phyloP scores from a whole-genome alignment of 2,888 invertebrate genomes.

The Tethea ocularis region DNA sequence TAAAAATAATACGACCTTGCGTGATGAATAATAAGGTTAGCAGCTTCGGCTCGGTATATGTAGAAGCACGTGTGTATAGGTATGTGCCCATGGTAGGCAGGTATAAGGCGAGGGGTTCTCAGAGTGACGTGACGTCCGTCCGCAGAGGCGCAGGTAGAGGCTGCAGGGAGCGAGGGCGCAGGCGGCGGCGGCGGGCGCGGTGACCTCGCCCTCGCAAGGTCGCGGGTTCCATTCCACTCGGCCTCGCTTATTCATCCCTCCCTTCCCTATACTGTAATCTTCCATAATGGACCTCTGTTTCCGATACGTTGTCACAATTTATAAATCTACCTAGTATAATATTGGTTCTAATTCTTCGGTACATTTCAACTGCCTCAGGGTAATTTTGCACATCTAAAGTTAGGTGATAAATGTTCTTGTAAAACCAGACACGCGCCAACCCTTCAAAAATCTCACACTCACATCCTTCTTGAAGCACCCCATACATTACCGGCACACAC shows the following conservation, averaged over 20 bases:
- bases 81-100: slow-evolving; percentile 32
- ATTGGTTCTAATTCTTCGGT: no score
- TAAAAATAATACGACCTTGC: neutral
- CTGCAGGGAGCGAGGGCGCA: slow-evolving; percentile 43
- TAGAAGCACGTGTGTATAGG: slow-evolving; percentile 32
- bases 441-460: no score
- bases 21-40: neutral
- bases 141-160: slow-evolving; percentile 64
- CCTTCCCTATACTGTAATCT: slow-evolving; percentile 59
- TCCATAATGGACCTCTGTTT: slow-evolving; percentile 57
- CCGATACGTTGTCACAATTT: slow-evolving; percentile 28
- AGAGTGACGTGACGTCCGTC: slow-evolving; percentile 69
- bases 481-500: no score
- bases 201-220: slow-evolving; percentile 79
- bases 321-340: neutral
- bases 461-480: no score
- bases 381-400: no score
- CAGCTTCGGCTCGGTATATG: slow-evolving; percentile 21
- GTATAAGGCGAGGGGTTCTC: slow-evolving; percentile 31
- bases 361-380: no score
- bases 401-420: no score
- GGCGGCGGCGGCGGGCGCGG: slow-evolving; percentile 33
- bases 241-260: slow-evolving; percentile 60
- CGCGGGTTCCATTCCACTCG: slow-evolving; percentile 70
- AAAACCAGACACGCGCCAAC: no score